Evolutionary conservation across 2,113 vertebrate genomes (phyloP), one percentile per base, ranked within the genome.

Genomic region (Penelope pileata): DNA sequence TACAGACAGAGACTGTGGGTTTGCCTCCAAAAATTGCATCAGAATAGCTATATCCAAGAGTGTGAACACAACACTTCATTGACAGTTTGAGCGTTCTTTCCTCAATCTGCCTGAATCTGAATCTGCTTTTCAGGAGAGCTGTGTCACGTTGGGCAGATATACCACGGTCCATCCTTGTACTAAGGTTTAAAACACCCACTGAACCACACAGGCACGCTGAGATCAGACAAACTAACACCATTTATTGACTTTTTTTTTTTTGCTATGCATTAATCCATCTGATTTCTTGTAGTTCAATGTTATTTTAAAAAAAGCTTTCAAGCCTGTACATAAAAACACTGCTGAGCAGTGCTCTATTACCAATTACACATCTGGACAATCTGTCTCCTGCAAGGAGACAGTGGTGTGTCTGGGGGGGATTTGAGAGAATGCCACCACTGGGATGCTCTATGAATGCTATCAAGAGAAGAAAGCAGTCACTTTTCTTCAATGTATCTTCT

Each of bases 331-430:
- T 15, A n/a, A 47, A 15, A 76, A 27, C 11, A 40, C 4, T 59
- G 56, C 42, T 82, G 70, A 86, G 29, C 43, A 68, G 7, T 62
- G 30, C 78, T 45, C 1, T 43, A 22, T 17, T 69, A 79, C 19
- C 7, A 9, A 9, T 56, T 42, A 40, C 23, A 62, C 11, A 10
- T 10, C 29, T 0, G 5, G 60, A 59, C 0, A 38, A 3, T n/a
- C n/a, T n/a, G n/a, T n/a, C n/a, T n/a, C 7, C 7, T 13, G 19
- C 40, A 51, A 34, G 11, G 0, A 47, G 36, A 48, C 30, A 88
- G 40, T 9, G 26, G 23, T 1, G 5, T 8, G 22, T 36, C 54
- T 73, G 11, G 2, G 24, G 34, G 80, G 73, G 86, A 72, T 40
- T 47, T 24, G 40, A 53, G 50, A 42, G 15, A 86, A 63, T 27